A percentile compares a stretch with the other conserved stretches of the same genome.
Evolutionary conservation across 2,888 invertebrate species (phyloP).

Genomic region (Onthophagus sagittarius): DNA sequence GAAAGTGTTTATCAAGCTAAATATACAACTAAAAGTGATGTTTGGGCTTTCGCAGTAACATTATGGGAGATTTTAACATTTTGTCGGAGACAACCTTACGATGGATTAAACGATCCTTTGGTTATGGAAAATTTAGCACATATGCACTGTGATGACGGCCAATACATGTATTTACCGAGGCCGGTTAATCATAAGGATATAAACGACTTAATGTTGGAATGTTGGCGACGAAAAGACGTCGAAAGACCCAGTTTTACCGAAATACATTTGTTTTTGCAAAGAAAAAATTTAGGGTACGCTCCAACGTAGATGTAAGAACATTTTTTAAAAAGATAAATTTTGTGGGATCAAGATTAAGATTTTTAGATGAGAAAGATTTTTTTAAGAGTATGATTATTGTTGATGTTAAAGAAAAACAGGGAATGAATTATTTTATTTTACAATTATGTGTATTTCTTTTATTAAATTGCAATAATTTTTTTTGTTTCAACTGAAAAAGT

Average conservation of each 20-base stretch:
- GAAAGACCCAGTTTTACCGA: slow-evolving; percentile 78
- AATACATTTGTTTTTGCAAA: slow-evolving; percentile 75
- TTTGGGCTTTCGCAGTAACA: slow-evolving; percentile 87
- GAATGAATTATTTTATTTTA: neutral
- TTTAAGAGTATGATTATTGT: slow-evolving; percentile 19
- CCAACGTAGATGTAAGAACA: slow-evolving; percentile 51
- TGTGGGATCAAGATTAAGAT: slow-evolving; percentile 29
- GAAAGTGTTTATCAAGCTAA: slow-evolving; percentile 76
- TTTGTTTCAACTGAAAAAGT: neutral
- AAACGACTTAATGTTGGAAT: slow-evolving; percentile 79
- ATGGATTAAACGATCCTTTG: slow-evolving; percentile 69
- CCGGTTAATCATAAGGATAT: slow-evolving; percentile 76
- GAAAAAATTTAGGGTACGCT: slow-evolving; percentile 63
- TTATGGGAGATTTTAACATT: slow-evolving; percentile 81
- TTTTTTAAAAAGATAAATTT: slow-evolving; percentile 44
- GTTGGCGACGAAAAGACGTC: slow-evolving; percentile 74
- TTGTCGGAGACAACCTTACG: slow-evolving; percentile 74
- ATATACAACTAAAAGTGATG: slow-evolving; percentile 86
- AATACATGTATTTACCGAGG: slow-evolving; percentile 61
- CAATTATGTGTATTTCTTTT: no score
- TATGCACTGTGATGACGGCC: slow-evolving; percentile 60
- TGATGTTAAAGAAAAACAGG: slow-evolving; percentile 2
- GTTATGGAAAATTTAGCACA: slow-evolving; percentile 78
- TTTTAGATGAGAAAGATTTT: slow-evolving; percentile 17
- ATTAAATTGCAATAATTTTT: slow-evolving; percentile 2